Percentiles rank a stretch among this genome's conserved stretches.
These are phyloP conservation scores for Sicus ferrugineus DNA, from an alignment of 2,888 invertebrate species.

Conservation along the genomic window DNA sequence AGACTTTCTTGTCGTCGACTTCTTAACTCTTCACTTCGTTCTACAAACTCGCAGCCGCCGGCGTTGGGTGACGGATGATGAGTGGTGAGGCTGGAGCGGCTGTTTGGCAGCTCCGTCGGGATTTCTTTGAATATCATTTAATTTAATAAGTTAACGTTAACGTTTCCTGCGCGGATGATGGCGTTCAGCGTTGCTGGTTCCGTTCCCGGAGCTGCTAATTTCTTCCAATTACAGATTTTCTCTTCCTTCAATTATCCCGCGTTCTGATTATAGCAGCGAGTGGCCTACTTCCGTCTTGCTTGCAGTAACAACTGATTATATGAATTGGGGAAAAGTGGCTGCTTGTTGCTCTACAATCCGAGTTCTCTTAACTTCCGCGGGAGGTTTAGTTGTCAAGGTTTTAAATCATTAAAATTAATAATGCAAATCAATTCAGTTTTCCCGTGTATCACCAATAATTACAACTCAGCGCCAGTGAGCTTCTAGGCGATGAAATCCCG, in stretches of 20 bases:
- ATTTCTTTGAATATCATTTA: slow-evolving; percentile 31
- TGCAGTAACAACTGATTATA: too few species aligned
- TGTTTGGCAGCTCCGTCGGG: slow-evolving; percentile 21
- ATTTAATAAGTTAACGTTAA: slow-evolving; percentile 27
- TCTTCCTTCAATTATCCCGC: not conserved
- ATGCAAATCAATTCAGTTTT: too few species aligned
- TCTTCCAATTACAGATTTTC: slow-evolving; percentile 20
- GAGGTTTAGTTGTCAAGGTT: too few species aligned
- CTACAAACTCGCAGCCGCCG: not conserved
- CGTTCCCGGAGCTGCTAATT: not conserved
- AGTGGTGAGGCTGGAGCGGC: not conserved
- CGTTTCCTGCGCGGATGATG: not conserved
- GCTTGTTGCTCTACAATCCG: too few species aligned
- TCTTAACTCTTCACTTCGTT: not conserved
- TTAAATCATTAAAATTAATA: too few species aligned
- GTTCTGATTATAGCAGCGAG: slow-evolving; percentile 1
- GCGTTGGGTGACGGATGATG: not conserved
- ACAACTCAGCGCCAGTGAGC: too few species aligned
- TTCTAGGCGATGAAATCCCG: too few species aligned
- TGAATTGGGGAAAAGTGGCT: too few species aligned
- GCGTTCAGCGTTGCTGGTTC: not conserved
- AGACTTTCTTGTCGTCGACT: not conserved
- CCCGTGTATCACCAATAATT: too few species aligned
- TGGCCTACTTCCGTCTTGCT: too few species aligned
- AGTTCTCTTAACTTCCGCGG: too few species aligned